phyloP scores from a whole-genome alignment of 2,113 vertebrate genomes.

The Carlito syrichta region DNA sequence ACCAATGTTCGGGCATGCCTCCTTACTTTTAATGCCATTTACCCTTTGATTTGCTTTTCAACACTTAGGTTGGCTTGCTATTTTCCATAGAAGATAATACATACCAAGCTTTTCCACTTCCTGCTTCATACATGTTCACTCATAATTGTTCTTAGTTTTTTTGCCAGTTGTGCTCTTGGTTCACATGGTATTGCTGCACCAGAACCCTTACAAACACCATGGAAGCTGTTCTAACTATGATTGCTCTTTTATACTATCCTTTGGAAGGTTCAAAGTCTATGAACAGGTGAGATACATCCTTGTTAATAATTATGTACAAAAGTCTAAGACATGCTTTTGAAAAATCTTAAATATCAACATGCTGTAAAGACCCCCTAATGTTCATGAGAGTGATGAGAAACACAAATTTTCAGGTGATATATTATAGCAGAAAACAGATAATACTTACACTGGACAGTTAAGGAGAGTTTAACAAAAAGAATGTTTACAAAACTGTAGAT shows the following conservation, averaged over 20 bases:
- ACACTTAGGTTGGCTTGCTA: neutral
- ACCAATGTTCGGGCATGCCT: neutral
- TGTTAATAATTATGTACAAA: neutral
- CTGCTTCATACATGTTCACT: constrained; percentile 16
- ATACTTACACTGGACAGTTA: neutral
- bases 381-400: neutral
- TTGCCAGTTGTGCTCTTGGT: constrained; percentile 96
- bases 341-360: constrained; percentile 1
- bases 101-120: neutral
- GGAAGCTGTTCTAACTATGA: constrained; percentile 89
- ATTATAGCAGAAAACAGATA: neutral
- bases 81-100: neutral
- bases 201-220: constrained; percentile 96
- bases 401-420: neutral
- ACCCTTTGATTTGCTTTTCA: neutral
- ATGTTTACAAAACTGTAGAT: neutral
- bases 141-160: constrained; percentile 86
- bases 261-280: constrained; percentile 86
- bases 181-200: constrained; percentile 97
- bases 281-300: constrained; percentile 85
- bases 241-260: constrained; percentile 93
- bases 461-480: neutral
- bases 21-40: neutral
- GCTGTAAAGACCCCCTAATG: neutral
- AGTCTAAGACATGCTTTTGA: neutral